phyloP scores from a whole-genome alignment of 2,888 invertebrate species.

The Patella caerulea region DNA sequence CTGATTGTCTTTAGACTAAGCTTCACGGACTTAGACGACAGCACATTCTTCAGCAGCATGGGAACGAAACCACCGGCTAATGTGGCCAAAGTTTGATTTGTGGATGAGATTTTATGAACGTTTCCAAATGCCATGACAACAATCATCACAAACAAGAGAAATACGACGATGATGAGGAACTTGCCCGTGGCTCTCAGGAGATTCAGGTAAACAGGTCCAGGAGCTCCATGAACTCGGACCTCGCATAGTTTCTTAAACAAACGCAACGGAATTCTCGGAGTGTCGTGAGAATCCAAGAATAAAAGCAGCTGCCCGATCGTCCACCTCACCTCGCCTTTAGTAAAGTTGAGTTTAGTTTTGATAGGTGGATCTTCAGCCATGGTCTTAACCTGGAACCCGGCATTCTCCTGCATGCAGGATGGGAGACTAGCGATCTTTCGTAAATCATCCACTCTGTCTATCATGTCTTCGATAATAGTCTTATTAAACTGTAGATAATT shows the following conservation, averaged over 20 bases:
- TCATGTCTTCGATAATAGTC: slow-evolving; percentile 64
- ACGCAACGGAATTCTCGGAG: slow-evolving; percentile 64
- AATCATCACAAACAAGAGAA: slow-evolving; percentile 66
- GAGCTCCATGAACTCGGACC: slow-evolving; percentile 64
- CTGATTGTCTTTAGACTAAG: slow-evolving; percentile 67
- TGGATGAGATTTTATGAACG: slow-evolving; percentile 63
- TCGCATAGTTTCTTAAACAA: slow-evolving; percentile 65
- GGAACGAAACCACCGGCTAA: slow-evolving; percentile 67
- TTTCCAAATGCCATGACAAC: slow-evolving; percentile 68
- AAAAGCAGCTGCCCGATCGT: slow-evolving; percentile 65
- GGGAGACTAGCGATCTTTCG: slow-evolving; percentile 61
- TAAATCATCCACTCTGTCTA: slow-evolving; percentile 63
- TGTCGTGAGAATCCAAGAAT: slow-evolving; percentile 67
- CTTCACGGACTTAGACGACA: slow-evolving; percentile 63
- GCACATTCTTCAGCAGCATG: slow-evolving; percentile 65
- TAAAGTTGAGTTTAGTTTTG: slow-evolving; percentile 51
- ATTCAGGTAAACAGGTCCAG: slow-evolving; percentile 67
- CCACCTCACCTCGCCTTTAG: slow-evolving; percentile 62
- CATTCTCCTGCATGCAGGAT: slow-evolving; percentile 62
- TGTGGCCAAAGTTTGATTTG: slow-evolving; percentile 66
- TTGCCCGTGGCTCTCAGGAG: slow-evolving; percentile 63
- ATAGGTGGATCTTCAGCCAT: slow-evolving; percentile 59
- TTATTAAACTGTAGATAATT: slow-evolving; percentile 68
- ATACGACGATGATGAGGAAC: slow-evolving; percentile 65
- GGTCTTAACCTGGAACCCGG: slow-evolving; percentile 61